Conservation (phyloP, 2,888 invertebrate genomes). For the Melieria crassipennis region DNA sequence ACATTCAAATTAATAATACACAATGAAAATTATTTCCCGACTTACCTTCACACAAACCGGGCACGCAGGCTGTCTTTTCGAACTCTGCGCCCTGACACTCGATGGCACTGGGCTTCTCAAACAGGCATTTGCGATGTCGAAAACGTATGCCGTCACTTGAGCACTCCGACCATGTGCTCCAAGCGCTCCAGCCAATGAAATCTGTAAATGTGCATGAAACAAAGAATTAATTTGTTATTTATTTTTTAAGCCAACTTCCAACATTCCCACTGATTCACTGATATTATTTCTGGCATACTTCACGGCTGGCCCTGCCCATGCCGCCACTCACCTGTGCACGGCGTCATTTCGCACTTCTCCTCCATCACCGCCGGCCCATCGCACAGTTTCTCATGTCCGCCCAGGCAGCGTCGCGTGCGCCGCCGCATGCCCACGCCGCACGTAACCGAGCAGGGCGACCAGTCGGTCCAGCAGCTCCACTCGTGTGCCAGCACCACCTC, state of each 20-base stretch:
- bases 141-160: constrained; percentile 74
- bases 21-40: neutral
- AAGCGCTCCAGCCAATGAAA: constrained; percentile 78
- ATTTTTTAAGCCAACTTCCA: neutral
- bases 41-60: constrained; percentile 59
- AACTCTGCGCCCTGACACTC: constrained; percentile 77
- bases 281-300: too few species aligned
- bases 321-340: constrained; percentile 66
- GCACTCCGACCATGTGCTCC: constrained; percentile 79
- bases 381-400: constrained; percentile 68
- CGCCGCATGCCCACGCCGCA: constrained; percentile 78
- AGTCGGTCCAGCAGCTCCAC: constrained; percentile 90
- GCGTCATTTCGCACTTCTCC: constrained; percentile 75
- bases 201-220: constrained; percentile 62
- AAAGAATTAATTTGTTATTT: neutral
- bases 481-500: constrained; percentile 62
- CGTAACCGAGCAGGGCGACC: constrained; percentile 80
- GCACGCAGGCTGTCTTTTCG: constrained; percentile 74
- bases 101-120: constrained; percentile 68
- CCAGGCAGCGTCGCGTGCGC: constrained; percentile 76
- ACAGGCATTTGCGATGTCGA: constrained; percentile 74
- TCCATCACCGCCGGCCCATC: constrained; percentile 73
- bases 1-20: neutral
- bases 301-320: too few species aligned
- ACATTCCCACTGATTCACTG: too few species aligned